Evolutionary conservation across 1,140 invertebrate species (phyloP).

Genomic region (Formica selysi): DNA sequence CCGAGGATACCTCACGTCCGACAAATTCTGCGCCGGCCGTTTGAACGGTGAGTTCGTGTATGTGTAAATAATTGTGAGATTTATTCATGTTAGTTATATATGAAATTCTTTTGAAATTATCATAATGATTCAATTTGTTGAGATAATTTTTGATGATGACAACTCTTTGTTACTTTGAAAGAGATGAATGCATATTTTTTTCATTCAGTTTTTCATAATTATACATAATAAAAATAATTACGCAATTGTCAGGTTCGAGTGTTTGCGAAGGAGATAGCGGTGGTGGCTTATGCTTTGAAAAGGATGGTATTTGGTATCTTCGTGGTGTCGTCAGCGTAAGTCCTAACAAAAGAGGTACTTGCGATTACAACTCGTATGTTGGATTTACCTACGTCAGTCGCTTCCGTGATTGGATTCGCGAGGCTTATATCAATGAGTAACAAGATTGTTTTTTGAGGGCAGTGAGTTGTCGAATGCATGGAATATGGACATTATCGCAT

Average conservation of each 20-base stretch:
- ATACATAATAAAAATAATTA: not conserved
- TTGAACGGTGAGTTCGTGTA: slow-evolving; percentile 72
- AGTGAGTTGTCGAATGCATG: not conserved
- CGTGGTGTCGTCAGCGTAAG: slow-evolving; percentile 80
- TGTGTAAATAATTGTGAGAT: not conserved
- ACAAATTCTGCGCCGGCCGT: slow-evolving; percentile 78
- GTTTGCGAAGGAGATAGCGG: slow-evolving; percentile 80
- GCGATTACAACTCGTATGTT: slow-evolving; percentile 76
- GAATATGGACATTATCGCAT: slow-evolving; percentile 27
- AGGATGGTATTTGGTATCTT: slow-evolving; percentile 73
- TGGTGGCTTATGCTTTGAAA: slow-evolving; percentile 77
- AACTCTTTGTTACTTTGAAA: not conserved
- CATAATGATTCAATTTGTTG: not conserved
- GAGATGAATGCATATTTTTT: not conserved
- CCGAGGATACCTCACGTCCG: slow-evolving; percentile 71
- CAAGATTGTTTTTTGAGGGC: not conserved
- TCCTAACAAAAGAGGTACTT: slow-evolving; percentile 62
- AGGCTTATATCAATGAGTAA: slow-evolving; percentile 45
- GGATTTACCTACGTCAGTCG: slow-evolving; percentile 76
- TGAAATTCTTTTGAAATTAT: not conserved
- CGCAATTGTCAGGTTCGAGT: slow-evolving; percentile 70
- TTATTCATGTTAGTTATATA: not conserved
- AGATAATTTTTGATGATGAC: not conserved
- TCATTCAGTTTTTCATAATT: not conserved
- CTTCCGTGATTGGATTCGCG: slow-evolving; percentile 75